Conservation (phyloP, 1,140 invertebrate genomes). For the Stenopsyche tienmushanensis region DNA sequence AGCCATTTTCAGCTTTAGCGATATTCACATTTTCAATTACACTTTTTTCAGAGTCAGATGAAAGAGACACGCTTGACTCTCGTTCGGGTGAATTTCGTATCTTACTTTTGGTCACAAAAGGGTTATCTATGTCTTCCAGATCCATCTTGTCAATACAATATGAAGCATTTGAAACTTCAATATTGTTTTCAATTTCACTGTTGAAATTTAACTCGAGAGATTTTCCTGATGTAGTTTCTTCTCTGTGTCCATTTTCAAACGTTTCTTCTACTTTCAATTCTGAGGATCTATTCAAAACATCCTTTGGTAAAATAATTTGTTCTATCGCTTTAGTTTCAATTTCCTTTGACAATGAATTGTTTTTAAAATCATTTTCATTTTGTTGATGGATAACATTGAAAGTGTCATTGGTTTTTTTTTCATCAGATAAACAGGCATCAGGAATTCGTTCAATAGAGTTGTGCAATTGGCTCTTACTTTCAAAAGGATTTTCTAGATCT, state of each 20-base stretch:
- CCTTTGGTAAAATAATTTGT: background rate
- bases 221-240: background rate
- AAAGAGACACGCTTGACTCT: too few relatives aligned
- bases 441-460: constrained; percentile 16
- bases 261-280: background rate
- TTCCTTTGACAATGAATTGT: background rate
- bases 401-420: too few relatives aligned
- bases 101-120: constrained; percentile 14
- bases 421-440: too few relatives aligned
- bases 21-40: too few relatives aligned
- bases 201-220: too few relatives aligned
- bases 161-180: background rate
- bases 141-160: background rate
- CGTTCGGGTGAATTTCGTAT: constrained; percentile 4
- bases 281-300: background rate
- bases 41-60: too few relatives aligned
- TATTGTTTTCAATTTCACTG: background rate
- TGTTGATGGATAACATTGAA: too few relatives aligned
- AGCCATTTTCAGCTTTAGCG: too few relatives aligned
- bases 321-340: background rate
- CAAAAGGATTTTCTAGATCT: constrained; percentile 16
- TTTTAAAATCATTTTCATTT: too few relatives aligned
- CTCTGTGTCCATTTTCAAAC: background rate
- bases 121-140: constrained; percentile 14
- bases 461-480: background rate